Evolutionary conservation across 2,797 vertebrate genomes (phyloP).

Genomic region (Adrianichthys oophorus): DNA sequence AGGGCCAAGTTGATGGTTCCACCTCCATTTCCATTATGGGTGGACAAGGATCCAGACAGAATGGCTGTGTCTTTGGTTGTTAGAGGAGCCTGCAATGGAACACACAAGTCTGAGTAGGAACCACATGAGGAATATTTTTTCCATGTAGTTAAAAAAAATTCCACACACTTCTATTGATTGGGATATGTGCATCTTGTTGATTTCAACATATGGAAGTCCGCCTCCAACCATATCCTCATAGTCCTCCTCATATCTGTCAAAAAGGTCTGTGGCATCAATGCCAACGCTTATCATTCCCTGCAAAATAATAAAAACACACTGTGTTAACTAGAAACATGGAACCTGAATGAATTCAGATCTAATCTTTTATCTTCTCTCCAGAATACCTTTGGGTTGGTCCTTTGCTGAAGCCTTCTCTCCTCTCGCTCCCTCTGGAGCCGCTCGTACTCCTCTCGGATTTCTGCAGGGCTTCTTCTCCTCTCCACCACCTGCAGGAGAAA

Average conservation of each 20-base stretch:
- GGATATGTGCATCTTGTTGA: constrained; percentile 99
- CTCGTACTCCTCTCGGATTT: constrained; percentile 96
- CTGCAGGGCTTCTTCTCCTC: constrained; percentile 90
- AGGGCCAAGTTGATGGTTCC: constrained; percentile 91
- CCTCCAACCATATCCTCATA: constrained; percentile 86
- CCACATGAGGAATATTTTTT: not conserved
- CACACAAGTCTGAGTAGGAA: constrained; percentile 5
- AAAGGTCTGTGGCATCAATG: constrained; percentile 96
- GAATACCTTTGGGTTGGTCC: constrained; percentile 96
- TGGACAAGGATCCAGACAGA: constrained; percentile 95
- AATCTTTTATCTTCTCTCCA: constrained; percentile 7
- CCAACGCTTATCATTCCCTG: constrained; percentile 97
- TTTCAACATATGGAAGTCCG: constrained; percentile 91
- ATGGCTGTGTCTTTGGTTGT: constrained; percentile 93
- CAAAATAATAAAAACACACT: constrained; percentile 15
- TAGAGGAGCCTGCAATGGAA: constrained; percentile 86
- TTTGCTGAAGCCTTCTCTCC: constrained; percentile 92
- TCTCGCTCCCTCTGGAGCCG: constrained; percentile 93
- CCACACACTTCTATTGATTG: constrained; percentile 93
- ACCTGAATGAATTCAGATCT: not conserved
- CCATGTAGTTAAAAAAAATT: not conserved
- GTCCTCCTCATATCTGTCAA: constrained; percentile 95
- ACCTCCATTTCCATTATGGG: constrained; percentile 97
- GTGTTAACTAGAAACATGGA: constrained; percentile 1
- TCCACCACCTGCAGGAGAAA: constrained; percentile 87